Conservation (phyloP, 2,113 vertebrate species). For the Toxotes jaculatrix region DNA sequence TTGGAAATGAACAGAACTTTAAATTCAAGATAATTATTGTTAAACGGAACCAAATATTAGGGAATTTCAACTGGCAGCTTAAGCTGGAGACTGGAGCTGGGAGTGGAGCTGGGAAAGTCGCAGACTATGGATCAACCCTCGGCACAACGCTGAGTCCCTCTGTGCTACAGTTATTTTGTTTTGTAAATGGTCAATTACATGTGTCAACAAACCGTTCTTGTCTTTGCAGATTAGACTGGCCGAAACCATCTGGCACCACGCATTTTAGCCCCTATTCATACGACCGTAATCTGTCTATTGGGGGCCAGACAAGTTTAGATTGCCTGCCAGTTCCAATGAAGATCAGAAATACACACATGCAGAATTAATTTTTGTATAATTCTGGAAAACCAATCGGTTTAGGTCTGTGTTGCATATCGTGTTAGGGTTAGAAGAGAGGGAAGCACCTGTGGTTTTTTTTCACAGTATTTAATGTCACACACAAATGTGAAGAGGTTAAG, state of each 20-base stretch:
- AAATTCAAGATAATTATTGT: background rate
- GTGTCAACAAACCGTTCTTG: slow-evolving; percentile 4
- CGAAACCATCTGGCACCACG: background rate
- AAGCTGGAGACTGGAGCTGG: background rate
- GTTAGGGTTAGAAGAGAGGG: too few species aligned
- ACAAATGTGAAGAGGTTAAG: background rate
- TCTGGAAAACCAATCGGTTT: background rate
- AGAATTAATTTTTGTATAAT: background rate
- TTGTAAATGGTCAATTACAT: slow-evolving; percentile 24
- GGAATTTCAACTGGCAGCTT: background rate
- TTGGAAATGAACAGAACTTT: background rate
- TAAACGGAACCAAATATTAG: background rate
- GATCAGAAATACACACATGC: background rate
- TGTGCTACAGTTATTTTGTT: slow-evolving; percentile 22
- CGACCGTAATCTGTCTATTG: background rate
- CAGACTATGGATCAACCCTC: background rate
- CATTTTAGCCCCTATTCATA: background rate
- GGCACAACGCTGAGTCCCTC: background rate
- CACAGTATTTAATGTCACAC: too few species aligned
- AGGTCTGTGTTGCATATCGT: too few species aligned
- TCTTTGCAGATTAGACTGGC: background rate
- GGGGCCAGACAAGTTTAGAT: background rate
- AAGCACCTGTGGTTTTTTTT: too few species aligned
- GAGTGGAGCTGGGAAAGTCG: background rate
- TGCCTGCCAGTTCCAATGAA: slow-evolving; percentile 3